Conservation (phyloP, 2,113 vertebrate genomes). For the Atrichornis clamosus region DNA sequence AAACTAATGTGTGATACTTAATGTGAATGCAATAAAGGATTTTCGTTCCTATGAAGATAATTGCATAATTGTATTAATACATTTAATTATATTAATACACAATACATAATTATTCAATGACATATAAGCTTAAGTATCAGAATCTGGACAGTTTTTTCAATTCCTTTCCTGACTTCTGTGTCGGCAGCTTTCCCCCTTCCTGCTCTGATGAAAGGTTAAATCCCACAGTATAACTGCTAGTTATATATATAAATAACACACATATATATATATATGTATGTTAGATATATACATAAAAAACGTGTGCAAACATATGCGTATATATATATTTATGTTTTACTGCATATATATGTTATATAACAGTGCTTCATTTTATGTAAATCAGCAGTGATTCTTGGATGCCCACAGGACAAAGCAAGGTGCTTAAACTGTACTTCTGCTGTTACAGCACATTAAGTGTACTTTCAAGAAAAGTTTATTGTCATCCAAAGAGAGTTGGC, state of each 20-base stretch:
- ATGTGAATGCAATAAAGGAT: background rate
- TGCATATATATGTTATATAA: background rate
- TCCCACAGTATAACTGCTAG: background rate
- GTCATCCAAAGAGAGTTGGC: background rate
- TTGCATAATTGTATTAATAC: background rate
- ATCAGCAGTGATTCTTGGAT: background rate
- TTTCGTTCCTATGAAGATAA: background rate
- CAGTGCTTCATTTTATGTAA: background rate
- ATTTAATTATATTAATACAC: background rate
- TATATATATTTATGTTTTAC: too few species aligned
- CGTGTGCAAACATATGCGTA: too few species aligned
- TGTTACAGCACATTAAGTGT: background rate
- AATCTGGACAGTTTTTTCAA: background rate
- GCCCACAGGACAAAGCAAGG: background rate
- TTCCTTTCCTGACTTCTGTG: background rate
- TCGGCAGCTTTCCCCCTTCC: background rate
- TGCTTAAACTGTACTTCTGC: background rate
- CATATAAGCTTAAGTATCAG: background rate
- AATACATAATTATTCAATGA: background rate
- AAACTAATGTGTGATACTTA: background rate
- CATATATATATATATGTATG: too few species aligned
- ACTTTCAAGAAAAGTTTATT: background rate
- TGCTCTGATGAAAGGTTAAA: background rate
- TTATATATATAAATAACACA: too few species aligned
- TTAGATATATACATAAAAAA: too few species aligned